Percentiles rank a stretch among this genome's conserved stretches.
phyloP scores from a whole-genome alignment of 2,797 vertebrate species.

The Coregonus suidteri region DNA sequence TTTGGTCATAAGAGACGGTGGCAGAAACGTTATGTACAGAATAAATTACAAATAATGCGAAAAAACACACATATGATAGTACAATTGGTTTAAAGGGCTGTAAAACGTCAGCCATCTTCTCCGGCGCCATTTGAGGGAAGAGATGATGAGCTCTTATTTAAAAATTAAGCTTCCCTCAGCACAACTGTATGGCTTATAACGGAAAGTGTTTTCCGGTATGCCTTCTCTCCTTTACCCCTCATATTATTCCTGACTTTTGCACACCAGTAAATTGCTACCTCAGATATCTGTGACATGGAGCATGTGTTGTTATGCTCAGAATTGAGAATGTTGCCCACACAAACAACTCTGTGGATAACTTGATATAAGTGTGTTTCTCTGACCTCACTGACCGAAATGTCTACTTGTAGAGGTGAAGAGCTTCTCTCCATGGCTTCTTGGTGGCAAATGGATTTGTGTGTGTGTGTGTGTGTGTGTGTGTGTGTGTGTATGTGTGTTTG shows the following conservation, averaged over 20 bases:
- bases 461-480: neutral
- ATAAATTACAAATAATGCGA: too few species aligned
- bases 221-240: neutral
- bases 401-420: neutral
- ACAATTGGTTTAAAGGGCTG: too few species aligned
- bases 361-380: neutral
- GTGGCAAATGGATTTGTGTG: slow-evolving; percentile 6
- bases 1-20: too few species aligned
- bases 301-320: neutral
- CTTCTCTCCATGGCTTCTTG: neutral
- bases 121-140: slow-evolving; percentile 37
- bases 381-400: neutral
- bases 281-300: neutral
- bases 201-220: neutral
- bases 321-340: neutral
- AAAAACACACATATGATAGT: too few species aligned
- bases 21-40: too few species aligned
- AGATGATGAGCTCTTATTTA: slow-evolving; percentile 28
- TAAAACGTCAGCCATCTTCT: too few species aligned
- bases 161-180: neutral
- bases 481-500: neutral
- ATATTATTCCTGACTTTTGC: neutral
- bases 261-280: neutral
- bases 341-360: neutral
- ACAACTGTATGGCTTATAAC: neutral